Base-by-base conservation (phyloP, 2,888 invertebrate species). In the Trichacis sp. region DNA sequence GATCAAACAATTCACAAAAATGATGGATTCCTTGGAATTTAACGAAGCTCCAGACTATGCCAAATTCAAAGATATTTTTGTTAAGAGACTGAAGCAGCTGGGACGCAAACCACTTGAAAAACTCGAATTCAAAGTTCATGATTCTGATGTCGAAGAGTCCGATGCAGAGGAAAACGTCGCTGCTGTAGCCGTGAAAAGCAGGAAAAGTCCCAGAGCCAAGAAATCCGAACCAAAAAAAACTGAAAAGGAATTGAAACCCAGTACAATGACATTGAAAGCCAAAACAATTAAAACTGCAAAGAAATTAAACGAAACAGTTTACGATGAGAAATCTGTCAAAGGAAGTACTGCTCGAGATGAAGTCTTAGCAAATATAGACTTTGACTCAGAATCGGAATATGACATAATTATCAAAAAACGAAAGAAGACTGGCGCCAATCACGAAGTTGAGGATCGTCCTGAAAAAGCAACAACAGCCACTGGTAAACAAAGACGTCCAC, bases 1-100 rank as follows among this genome's bases (percentile, higher is more conserved):
- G 6, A 63, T 82, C 33, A 55, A 30, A 15, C 72, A 81, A 47
- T 93, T 88, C 76, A 87, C 94, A 73, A 88, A 89, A 63, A 90
- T 92, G 77, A 87, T 94, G 2, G 86, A 88, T 47, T 87, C 88
- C 36, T 72, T 95, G 73, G 87, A 91, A 68, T 92, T 92, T 71
- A 89, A 92, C 73, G 89, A 91, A 14, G 84, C 83, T 11, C 94
- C 95, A 0, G 89, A 95, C 79, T 95, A 95, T 79, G 85, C 88
- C 0, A 90, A 91, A 79, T 90, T 92, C 68, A 87, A 89, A 12
- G 87, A 89, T 64, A 85, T 92, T 12, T 90, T 95, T 68, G 83
- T 86, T 18, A 84, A 84, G 42, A 93, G 90, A 11, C 83, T 95
- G 0, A 90, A 91, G 76, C 84, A 86, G 15, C 82, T 89, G 49